Evolutionary conservation across 2,888 invertebrate genomes (phyloP).

Genomic region (Coecobrya sp.): DNA sequence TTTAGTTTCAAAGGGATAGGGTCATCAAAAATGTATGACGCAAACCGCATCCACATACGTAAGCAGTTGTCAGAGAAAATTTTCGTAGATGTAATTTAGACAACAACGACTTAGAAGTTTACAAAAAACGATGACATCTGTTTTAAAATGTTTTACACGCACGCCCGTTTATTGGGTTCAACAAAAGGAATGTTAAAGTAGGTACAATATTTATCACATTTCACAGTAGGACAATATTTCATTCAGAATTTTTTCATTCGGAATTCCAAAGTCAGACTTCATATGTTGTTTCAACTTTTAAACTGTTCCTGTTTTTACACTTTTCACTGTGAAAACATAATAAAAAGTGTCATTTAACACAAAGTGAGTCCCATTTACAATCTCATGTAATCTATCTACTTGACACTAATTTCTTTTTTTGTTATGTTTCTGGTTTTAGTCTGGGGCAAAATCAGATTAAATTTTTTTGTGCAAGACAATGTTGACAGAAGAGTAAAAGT

Average conservation of each 20-base stretch:
- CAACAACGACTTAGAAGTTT: too few species aligned
- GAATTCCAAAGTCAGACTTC: too few species aligned
- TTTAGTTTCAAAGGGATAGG: background rate
- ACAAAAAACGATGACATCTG: background rate
- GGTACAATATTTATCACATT: too few species aligned
- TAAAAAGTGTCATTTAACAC: background rate
- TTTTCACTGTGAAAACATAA: background rate
- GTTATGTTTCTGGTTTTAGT: background rate
- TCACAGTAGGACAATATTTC: too few species aligned
- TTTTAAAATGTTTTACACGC: background rate
- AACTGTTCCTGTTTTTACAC: slow-evolving; percentile 17
- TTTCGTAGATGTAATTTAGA: background rate
- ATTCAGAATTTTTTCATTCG: too few species aligned
- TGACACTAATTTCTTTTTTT: slow-evolving; percentile 20
- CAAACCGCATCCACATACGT: background rate
- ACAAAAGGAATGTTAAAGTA: too few species aligned
- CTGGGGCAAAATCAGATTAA: slow-evolving; percentile 69
- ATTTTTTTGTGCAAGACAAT: background rate
- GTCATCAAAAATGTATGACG: background rate
- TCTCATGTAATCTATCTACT: slow-evolving; percentile 7
- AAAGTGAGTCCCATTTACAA: background rate
- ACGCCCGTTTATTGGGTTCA: background rate
- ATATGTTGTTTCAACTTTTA: too few species aligned
- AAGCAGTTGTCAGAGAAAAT: background rate
- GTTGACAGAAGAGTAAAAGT: background rate